These are phyloP conservation scores for Nomia melanderi DNA, from an alignment of 1,140 invertebrate genomes.

Conservation along the genomic window DNA sequence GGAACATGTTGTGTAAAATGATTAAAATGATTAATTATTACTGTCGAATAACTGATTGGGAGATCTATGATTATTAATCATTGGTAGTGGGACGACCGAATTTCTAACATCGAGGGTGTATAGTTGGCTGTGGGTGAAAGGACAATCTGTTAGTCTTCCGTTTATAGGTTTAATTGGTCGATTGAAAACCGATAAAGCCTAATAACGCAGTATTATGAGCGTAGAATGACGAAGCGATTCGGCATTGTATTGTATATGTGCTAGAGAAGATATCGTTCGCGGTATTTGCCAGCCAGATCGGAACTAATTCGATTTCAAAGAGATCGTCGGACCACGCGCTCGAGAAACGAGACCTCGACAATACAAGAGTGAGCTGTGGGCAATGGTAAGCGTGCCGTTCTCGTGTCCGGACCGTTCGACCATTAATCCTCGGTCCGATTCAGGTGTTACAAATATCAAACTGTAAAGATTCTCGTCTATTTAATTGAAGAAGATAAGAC, in stretches of 20 bases:
- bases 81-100: too few species aligned
- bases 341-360: constrained; percentile 35
- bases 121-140: too few species aligned
- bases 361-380: constrained; percentile 37
- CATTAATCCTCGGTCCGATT: constrained; percentile 10
- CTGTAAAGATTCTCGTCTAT: not conserved
- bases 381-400: constrained; percentile 38
- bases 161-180: constrained; percentile 23
- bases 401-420: not conserved
- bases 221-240: constrained; percentile 63
- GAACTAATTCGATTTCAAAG: constrained; percentile 74
- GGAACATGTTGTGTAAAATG: too few species aligned
- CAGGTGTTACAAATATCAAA: not conserved
- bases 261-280: constrained; percentile 60
- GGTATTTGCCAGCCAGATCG: constrained; percentile 62
- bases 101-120: too few species aligned
- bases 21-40: too few species aligned
- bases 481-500: not conserved
- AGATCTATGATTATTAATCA: too few species aligned
- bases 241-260: constrained; percentile 64
- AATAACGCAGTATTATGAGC: constrained; percentile 68
- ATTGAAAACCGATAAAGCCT: constrained; percentile 59
- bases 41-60: too few species aligned
- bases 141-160: constrained; percentile 12
- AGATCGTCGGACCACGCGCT: constrained; percentile 61